Conservation (phyloP, 2,797 vertebrate species). For the Pterois miles region DNA sequence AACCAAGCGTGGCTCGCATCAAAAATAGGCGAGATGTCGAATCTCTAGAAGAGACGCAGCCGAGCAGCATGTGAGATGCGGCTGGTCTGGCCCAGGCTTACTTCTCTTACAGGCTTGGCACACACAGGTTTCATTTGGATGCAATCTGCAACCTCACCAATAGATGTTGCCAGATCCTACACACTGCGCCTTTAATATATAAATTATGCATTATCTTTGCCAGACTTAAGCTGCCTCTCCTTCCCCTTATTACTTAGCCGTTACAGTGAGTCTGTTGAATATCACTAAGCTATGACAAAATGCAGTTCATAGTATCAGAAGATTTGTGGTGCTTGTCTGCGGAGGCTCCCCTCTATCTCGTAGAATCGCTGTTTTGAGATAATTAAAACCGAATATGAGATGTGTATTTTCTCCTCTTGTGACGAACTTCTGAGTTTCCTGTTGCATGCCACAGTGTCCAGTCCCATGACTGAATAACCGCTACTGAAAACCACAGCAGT, state of each 20-base stretch:
- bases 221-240: neutral
- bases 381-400: neutral
- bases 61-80: too few relatives aligned
- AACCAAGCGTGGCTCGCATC: too few relatives aligned
- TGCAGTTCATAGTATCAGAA: neutral
- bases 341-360: neutral
- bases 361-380: neutral
- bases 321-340: neutral
- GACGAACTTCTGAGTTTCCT: neutral
- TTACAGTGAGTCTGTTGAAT: slow-evolving; percentile 1
- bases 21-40: too few relatives aligned
- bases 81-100: too few relatives aligned
- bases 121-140: too few relatives aligned
- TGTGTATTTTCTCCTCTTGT: neutral
- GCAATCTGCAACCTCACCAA: too few relatives aligned
- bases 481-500: neutral
- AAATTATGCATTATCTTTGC: neutral
- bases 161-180: too few relatives aligned
- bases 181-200: too few relatives aligned
- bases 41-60: too few relatives aligned
- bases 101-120: too few relatives aligned
- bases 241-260: neutral
- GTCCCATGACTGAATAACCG: neutral
- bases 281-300: neutral
- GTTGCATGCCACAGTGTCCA: neutral